Base-by-base conservation (phyloP, 2,888 invertebrate species). In the Epiblema foenella region DNA sequence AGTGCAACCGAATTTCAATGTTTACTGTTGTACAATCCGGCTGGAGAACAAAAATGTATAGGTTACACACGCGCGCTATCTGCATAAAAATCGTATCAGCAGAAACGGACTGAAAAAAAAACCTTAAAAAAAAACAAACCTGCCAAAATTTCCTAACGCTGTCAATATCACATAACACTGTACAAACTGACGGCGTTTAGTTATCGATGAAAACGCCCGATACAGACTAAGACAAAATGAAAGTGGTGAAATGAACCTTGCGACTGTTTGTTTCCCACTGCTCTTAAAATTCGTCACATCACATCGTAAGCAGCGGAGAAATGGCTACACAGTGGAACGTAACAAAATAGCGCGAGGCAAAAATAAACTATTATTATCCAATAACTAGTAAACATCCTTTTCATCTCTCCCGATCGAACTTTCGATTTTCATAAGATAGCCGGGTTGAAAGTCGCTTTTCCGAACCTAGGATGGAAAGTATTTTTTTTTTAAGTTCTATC, bases 211-310 rank as follows among this genome's bases (percentile, higher is more conserved):
- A 57, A 58, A 67, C 42, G 42, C 29, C 70, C 54, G 54, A 71
- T 51, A 62, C 49, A 60, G 59, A 66, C 52, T 52, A 49, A 51
- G 62, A 54, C 49, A 57, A 67, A 71, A 71, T 51, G 67, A 62
- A 71, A 71, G 71, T 71, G 62, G 49, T 67, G 71, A 70, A 70
- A 73, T 78, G 76, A 76, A 76, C 65, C 78, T 75, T 75, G 74
- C 81, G 81, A 80, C 77, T 75, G 83, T 79, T 81, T 81, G 85
- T 85, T 83, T 77, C 83, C 75, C 83, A 88, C 86, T 86, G 85
- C 72, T 84, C 81, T 79, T 80, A 78, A 85, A 83, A 84, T 79
- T 85, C 77, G 85, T 85, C 84, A 82, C 85, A 82, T 79, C 79
- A 77, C 71, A 60, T 33, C 66, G 65, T 64, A 42, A 68, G 64